Evolutionary conservation across 2,797 vertebrate species (phyloP), one percentile per base, ranked within the genome.

Genomic region (Neostethus bicornis): DNA sequence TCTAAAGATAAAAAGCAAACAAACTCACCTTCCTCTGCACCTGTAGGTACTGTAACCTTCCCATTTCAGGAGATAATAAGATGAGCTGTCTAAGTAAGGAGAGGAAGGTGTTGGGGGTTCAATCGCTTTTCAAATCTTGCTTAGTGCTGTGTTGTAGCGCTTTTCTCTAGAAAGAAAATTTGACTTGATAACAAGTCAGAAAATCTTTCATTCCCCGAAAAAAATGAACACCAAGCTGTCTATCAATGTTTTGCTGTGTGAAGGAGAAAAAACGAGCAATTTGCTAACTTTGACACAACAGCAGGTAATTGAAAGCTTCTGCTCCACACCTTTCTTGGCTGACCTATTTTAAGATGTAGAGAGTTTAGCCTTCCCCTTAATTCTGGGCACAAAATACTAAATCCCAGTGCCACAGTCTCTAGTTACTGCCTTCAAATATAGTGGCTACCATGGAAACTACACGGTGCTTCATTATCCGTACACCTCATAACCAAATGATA

Each of bases 51-150:
- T 75, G 77, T 77, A 90, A 87, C 83, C 83, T 84, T 85, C 74
- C 83, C 65, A 68, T 88, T 81, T 74, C 70, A 20, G 65, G 68
- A 84, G 85, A 88, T 89, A 85, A 89, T 87, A 85, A 88, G 79
- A 77, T 45, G 41, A 77, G 75, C 74, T 80, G 75, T 87, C 75
- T 71, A 68, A 68, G 63, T 56, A 41, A 9, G 60, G 49, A 62
- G 49, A 39, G 59, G 58, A 51, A 57, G 46, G 39, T 24, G 32
- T 12, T 29, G 13, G 13, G 14, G 32, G 32, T n/a, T 63, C 56
- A 49, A 85, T 75, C 70, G 44, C 34, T 37, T n/a, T 69, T 85
- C 64, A 81, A 75, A 90, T 89, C 81, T 79, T 24, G 31, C 71
- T 59, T 60, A 51, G 49, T 1, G 34, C 69, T 72, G 56, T 76